Evolutionary conservation across 2,113 vertebrate genomes (phyloP), one percentile per base, ranked within the genome.

Genomic region (Triplophysa rosa): DNA sequence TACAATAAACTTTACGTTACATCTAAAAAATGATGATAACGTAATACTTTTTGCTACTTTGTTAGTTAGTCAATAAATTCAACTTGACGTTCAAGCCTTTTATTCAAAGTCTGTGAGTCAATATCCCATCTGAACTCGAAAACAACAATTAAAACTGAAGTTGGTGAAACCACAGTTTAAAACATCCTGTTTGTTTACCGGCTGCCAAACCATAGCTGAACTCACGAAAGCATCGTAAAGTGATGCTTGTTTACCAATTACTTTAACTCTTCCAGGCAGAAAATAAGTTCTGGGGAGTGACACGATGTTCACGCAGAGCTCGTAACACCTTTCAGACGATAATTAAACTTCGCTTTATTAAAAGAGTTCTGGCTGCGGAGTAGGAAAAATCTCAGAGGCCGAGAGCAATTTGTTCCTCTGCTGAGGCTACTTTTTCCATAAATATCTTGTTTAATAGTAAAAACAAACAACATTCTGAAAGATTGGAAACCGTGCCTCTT

Each of bases 161-260:
- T 24, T 56, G 49, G 24, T n/a, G 1, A 54, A 54, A 71, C 0
- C 19, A 19, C 68, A 40, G 19, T 11, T 5, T 42, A 9, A 40
- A 40, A 56, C 7, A n/a, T n/a, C 2, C 9, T 45, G 77, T 88
- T 85, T 84, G 84, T 88, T 89, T 85, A 84, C 79, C 23, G 33
- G 68, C 80, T 71, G 80, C 79, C 78, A 82, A 82, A 64, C 42
- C 24, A 23, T 2, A 78, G 68, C 84, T 88, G 83, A 63, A 49
- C 54, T 67, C 19, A 63, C 29, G 47, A 62, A 62, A 61, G 66
- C 67, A 65, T 63, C 59, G 14, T 29, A 87, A 90, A 90, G 84
- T 81, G 80, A 79, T 85, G 86, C 82, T 89, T 91, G 89, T 91
- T 87, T 79, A 83, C 86, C 86, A 87, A 92, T 91, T 92, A 89